These are phyloP conservation scores for Eupithecia tripunctaria DNA, from an alignment of 2,888 invertebrate species.

Conservation along the genomic window DNA sequence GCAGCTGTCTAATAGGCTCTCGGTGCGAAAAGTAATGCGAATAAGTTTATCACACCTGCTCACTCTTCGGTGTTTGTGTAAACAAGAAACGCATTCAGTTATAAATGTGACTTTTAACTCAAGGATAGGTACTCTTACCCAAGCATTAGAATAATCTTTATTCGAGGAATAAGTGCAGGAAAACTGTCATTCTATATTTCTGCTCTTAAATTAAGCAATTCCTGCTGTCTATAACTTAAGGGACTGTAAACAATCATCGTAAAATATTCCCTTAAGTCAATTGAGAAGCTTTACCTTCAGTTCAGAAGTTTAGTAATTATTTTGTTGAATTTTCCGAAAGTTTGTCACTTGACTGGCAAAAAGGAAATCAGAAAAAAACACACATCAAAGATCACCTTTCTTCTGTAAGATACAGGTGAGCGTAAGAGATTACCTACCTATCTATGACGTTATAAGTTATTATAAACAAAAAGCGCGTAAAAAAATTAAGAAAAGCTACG, in stretches of 20 bases:
- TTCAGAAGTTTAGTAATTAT: constrained; percentile 16
- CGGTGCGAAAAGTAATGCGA: constrained; percentile 60
- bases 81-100: constrained; percentile 29
- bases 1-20: constrained; percentile 63
- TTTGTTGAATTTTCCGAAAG: constrained; percentile 7
- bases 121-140: background rate
- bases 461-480: background rate
- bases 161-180: background rate
- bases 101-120: constrained; percentile 5
- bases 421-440: background rate
- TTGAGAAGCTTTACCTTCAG: constrained; percentile 16
- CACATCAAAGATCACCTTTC: no score
- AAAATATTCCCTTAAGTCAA: constrained; percentile 20
- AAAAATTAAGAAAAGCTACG: background rate
- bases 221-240: constrained; percentile 20
- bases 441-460: background rate
- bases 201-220: constrained; percentile 7
- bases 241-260: constrained; percentile 17
- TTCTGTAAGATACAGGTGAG: background rate
- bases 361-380: no score
- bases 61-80: constrained; percentile 44
- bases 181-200: background rate
- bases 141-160: background rate
- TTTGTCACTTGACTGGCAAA: background rate
- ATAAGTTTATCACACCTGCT: constrained; percentile 70